Evolutionary conservation across 2,888 invertebrate species (phyloP).

Genomic region (Leucania comma): DNA sequence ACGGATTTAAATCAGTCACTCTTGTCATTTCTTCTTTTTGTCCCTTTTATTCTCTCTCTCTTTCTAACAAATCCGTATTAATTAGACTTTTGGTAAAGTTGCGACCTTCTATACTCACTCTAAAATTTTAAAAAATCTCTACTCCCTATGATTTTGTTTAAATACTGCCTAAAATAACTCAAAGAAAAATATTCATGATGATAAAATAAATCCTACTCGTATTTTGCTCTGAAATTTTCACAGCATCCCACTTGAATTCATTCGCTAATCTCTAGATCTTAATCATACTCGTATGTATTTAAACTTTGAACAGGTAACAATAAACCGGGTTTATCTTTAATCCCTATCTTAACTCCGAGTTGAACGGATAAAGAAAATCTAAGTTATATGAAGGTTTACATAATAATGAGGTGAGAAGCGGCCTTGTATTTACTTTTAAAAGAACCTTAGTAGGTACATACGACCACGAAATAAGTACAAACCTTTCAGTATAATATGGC

Average conservation of each 20-base stretch:
- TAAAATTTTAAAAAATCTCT: no score
- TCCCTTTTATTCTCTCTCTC: no score
- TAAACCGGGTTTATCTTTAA: slow-evolving; percentile 45
- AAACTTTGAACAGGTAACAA: slow-evolving; percentile 56
- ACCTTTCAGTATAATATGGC: neutral
- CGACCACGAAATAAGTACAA: neutral
- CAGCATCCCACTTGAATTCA: slow-evolving; percentile 14
- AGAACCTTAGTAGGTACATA: slow-evolving; percentile 3
- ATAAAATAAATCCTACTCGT: neutral
- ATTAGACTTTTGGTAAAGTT: no score
- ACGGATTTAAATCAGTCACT: no score
- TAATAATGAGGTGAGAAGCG: slow-evolving; percentile 29
- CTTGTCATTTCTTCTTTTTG: no score
- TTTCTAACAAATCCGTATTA: no score
- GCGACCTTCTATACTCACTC: no score
- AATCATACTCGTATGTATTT: slow-evolving; percentile 48
- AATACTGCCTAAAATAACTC: neutral
- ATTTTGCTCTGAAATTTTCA: slow-evolving; percentile 7
- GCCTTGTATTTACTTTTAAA: slow-evolving; percentile 22
- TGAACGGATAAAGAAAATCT: slow-evolving; percentile 47
- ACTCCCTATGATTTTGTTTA: neutral
- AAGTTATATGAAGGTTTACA: slow-evolving; percentile 39
- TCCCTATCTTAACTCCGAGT: slow-evolving; percentile 40
- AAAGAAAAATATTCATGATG: neutral
- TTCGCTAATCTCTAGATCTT: slow-evolving; percentile 45